Evolutionary conservation across 2,797 vertebrate genomes (phyloP).

Genomic region (Gambusia yucatana): DNA sequence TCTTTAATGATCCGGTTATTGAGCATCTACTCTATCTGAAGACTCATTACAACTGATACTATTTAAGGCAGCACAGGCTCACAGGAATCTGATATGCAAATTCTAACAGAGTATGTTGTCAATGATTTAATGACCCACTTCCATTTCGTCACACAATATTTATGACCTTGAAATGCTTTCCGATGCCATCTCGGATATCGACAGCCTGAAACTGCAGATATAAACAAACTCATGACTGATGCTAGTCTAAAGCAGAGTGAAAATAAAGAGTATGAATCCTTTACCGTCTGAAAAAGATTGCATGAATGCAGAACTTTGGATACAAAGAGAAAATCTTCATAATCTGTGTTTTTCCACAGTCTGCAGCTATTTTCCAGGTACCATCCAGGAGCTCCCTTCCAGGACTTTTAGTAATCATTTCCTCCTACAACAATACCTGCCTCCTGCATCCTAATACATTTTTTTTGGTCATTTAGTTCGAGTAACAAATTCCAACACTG

Average conservation of each 20-base stretch:
- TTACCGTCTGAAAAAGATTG: neutral
- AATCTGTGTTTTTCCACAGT: constrained; percentile 7
- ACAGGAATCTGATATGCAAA: constrained; percentile 22
- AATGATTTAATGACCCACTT: constrained; percentile 55
- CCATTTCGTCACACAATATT: constrained; percentile 14
- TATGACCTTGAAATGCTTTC: constrained; percentile 44
- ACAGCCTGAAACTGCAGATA: constrained; percentile 40
- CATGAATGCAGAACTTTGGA: constrained; percentile 3
- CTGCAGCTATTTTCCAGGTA: constrained; percentile 39
- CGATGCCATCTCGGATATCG: constrained; percentile 20
- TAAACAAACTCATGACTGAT: constrained; percentile 38
- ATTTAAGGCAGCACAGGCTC: constrained; percentile 10
- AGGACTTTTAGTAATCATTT: constrained; percentile 45
- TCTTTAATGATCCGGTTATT: constrained; percentile 9
- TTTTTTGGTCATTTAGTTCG: neutral
- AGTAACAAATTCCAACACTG: constrained; percentile 26
- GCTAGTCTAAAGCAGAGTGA: constrained; percentile 1
- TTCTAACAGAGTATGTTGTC: constrained; percentile 8
- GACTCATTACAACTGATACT: neutral
- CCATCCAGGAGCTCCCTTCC: constrained; percentile 34
- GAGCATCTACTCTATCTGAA: constrained; percentile 23
- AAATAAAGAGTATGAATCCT: neutral
- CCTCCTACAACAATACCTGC: constrained; percentile 10
- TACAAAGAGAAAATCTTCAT: constrained; percentile 21
- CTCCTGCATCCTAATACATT: neutral